Base-by-base conservation (phyloP, 2,797 vertebrate genomes). In the Sebastes miniatus region DNA sequence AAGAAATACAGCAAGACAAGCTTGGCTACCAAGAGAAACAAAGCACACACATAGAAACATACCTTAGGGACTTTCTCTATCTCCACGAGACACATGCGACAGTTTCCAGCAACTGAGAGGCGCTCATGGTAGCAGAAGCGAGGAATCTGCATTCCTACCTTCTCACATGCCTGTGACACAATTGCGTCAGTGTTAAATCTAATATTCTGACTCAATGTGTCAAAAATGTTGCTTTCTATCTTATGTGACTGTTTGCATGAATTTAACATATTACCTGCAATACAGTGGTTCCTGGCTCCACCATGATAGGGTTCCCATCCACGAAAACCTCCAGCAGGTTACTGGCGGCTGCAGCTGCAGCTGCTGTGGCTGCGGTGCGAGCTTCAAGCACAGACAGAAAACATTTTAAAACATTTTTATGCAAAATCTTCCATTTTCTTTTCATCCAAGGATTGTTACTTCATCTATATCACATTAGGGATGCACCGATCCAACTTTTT, bases 31-130 rank as follows among this genome's bases (percentile, higher is more conserved):
- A 64, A 18, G 16, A 24, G 43, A 80, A 69, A 69, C 3, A 8
- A 65, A 50, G 69, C 1, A 72, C 8, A 68, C 5, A 70, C 5
- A 22, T 13, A 29, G 22, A 39, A 76, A 47, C 39, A 56, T 87
- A 96, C 93, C 93, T 95, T 95, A 63, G 94, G 94, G 14, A 92
- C 93, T 90, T 96, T 98, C 89, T 99, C 98, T 57, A 99, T 98
- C 93, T 99, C 98, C 90, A 99, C 98, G 76, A 99, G 96, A 93
- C 98, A 99, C 98, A 99, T 99, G 70, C 98, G 96, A 87, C 98
- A 99, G 92, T 99, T 99, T 81, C 98, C 98, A 80, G 98, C 98
- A 47, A 99, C 95, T 8, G 98, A 99, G 82, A 99, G 93, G 24
- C 97, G 96, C 83, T 99, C 98, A 3, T 99, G 98, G 66, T 99